Evolutionary conservation across 2,888 invertebrate species (phyloP).

Genomic region (Athalia circularis): DNA sequence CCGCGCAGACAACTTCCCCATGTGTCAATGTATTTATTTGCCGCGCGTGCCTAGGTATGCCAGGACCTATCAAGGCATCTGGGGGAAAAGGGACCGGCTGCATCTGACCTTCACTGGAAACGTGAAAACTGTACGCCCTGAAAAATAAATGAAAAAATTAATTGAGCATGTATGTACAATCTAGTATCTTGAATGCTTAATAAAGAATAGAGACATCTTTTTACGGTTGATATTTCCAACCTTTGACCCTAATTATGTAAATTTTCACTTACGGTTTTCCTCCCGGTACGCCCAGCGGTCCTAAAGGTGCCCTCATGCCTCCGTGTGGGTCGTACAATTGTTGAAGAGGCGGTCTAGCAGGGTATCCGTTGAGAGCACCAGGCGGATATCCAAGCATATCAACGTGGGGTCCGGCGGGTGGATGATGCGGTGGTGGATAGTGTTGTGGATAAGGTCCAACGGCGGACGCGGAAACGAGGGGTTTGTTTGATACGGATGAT

Average conservation of each 20-base stretch:
- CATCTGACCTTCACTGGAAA: conserved; percentile 91
- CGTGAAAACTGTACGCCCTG: conserved; percentile 96
- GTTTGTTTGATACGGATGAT: conserved; percentile 75
- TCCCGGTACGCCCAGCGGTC: conserved; percentile 83
- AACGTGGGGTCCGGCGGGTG: conserved; percentile 72
- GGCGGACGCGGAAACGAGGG: conserved; percentile 72
- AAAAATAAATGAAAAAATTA: conserved; percentile 64
- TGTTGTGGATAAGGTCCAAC: conserved; percentile 72
- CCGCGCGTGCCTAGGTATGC: conserved; percentile 93
- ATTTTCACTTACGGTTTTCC: conserved; percentile 88
- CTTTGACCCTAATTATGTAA: no score
- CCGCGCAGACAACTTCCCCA: conserved; percentile 98
- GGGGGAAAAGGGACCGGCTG: conserved; percentile 96
- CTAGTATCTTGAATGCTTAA: not conserved
- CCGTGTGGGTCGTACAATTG: conserved; percentile 82
- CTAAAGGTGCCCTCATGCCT: conserved; percentile 81
- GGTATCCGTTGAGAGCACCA: conserved; percentile 80
- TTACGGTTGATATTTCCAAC: no score
- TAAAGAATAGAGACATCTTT: no score
- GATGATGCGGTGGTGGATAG: conserved; percentile 72
- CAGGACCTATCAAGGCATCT: conserved; percentile 94
- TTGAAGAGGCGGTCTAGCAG: conserved; percentile 79
- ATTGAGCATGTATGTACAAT: not conserved
- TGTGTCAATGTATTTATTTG: conserved; percentile 95
- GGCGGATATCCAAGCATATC: conserved; percentile 76